Evolutionary conservation across 2,888 invertebrate genomes (phyloP).

Genomic region (Sialis fuliginosa): DNA sequence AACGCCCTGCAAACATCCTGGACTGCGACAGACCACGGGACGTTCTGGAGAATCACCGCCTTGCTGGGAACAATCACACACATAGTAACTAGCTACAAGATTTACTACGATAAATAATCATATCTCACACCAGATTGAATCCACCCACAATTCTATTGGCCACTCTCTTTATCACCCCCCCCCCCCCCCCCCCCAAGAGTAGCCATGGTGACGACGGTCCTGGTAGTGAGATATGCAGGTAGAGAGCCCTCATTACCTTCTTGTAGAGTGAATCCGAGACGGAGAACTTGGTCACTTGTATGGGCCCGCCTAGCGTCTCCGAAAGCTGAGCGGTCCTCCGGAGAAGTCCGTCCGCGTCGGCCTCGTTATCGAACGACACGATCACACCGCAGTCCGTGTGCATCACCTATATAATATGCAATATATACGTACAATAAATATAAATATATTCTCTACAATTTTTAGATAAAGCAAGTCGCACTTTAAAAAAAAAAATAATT

Average conservation of each 20-base stretch:
- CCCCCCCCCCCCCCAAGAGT: too few relatives aligned
- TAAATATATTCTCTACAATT: too few relatives aligned
- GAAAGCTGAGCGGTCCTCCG: constrained; percentile 14
- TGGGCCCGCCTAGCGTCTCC: constrained; percentile 23
- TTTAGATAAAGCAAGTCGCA: too few relatives aligned
- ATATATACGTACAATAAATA: too few relatives aligned
- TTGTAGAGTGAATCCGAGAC: constrained; percentile 23
- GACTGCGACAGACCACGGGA: constrained; percentile 31
- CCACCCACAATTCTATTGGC: too few relatives aligned
- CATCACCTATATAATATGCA: constrained; percentile 13
- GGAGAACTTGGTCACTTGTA: constrained; percentile 27
- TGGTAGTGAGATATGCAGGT: too few relatives aligned
- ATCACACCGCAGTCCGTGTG: constrained; percentile 25
- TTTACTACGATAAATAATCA: too few relatives aligned
- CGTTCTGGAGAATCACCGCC: constrained; percentile 25
- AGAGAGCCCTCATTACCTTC: constrained; percentile 16
- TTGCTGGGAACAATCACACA: neutral
- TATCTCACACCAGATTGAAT: too few relatives aligned
- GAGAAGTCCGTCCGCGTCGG: constrained; percentile 19
- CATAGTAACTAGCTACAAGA: too few relatives aligned
- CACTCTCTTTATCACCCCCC: too few relatives aligned
- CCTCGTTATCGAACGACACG: constrained; percentile 22
- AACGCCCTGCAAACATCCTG: constrained; percentile 28
- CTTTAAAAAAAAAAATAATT: too few relatives aligned
- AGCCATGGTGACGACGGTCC: too few relatives aligned